These are phyloP conservation scores for Meghimatium bilineatum DNA, from an alignment of 2,888 invertebrate genomes.

Conservation along the genomic window DNA sequence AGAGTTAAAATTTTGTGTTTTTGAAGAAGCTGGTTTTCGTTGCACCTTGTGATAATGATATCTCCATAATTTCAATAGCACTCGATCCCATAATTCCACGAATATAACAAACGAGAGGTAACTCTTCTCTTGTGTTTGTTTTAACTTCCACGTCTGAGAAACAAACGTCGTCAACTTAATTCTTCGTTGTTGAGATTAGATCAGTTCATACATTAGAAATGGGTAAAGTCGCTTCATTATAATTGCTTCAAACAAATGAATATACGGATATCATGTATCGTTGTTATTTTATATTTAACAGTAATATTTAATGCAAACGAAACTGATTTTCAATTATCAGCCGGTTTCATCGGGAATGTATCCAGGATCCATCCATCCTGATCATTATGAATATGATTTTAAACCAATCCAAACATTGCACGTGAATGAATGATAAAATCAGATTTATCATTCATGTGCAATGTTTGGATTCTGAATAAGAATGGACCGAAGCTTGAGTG, in stretches of 20 bases:
- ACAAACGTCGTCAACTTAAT: not conserved
- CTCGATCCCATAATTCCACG: not conserved
- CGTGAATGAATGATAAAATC: too few species aligned
- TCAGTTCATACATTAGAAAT: not conserved
- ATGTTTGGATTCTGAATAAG: too few species aligned
- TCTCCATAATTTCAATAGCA: too few species aligned
- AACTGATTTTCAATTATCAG: not conserved
- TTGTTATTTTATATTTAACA: not conserved
- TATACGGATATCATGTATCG: too few species aligned
- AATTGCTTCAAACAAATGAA: not conserved
- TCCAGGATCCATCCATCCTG: too few species aligned
- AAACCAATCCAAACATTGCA: too few species aligned
- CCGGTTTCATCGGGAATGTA: not conserved
- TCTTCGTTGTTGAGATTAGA: not conserved
- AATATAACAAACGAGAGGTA: slow-evolving; percentile 12
- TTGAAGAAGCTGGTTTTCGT: too few species aligned
- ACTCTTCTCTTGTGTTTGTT: slow-evolving; percentile 45
- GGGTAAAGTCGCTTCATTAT: not conserved
- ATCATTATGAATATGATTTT: too few species aligned
- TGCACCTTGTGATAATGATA: too few species aligned
- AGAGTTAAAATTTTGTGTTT: too few species aligned
- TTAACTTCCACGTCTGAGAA: slow-evolving; percentile 32
- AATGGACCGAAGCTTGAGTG: too few species aligned
- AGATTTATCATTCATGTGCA: too few species aligned
- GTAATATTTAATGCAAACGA: not conserved